Evolutionary conservation across 2,113 vertebrate genomes (phyloP).

Genomic region (human (Homo sapiens)): DNA sequence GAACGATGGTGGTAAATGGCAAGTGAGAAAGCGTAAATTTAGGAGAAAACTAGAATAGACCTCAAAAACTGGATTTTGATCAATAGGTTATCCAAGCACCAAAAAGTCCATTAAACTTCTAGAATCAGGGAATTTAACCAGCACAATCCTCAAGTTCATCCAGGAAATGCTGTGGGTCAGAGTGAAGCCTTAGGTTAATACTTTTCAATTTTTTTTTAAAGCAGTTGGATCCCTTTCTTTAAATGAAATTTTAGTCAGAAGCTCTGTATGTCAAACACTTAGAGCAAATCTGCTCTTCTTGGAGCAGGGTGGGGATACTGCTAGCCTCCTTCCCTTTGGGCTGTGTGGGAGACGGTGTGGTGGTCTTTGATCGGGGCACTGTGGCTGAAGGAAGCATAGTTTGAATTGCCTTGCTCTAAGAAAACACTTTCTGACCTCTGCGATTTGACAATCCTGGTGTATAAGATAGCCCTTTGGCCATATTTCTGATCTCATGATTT

Average conservation of each 20-base stretch:
- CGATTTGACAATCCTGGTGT: not conserved
- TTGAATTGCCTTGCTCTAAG: not conserved
- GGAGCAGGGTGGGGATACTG: rapidly evolving
- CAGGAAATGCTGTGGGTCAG: not conserved
- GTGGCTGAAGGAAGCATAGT: not conserved
- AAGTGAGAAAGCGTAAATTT: not conserved
- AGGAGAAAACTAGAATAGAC: not conserved
- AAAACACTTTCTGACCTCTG: not conserved
- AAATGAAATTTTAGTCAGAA: not conserved
- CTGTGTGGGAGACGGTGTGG: rapidly evolving
- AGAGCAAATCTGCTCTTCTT: not conserved
- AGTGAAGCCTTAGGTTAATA: not conserved
- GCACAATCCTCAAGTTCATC: not conserved
- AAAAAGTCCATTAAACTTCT: not conserved
- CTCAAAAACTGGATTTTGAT: not conserved
- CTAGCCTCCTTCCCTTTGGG: not conserved
- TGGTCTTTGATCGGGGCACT: rapidly evolving
- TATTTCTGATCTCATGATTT: not conserved
- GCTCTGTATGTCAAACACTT: not conserved
- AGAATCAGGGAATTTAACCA: not conserved
- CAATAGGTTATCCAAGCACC: not conserved
- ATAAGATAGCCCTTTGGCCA: not conserved
- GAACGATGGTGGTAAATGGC: not conserved
- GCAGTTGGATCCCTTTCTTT: not conserved
- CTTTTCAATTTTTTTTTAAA: not conserved